These are phyloP conservation scores for Chymomyza amoena DNA, from an alignment of 2,888 invertebrate genomes.

Conservation along the genomic window DNA sequence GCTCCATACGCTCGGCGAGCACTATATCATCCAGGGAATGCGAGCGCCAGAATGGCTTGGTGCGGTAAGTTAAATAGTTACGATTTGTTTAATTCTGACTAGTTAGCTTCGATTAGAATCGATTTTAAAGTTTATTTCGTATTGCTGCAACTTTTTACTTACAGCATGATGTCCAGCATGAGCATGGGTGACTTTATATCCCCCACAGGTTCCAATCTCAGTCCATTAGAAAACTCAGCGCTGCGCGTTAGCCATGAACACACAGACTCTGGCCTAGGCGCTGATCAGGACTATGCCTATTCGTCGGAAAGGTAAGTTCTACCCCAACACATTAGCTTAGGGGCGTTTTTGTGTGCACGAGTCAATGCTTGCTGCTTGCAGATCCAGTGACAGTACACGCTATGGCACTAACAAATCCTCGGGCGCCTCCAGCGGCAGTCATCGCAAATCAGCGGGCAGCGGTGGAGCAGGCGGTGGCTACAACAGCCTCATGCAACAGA, in stretches of 20 bases:
- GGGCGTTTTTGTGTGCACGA: neutral
- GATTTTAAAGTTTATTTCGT: neutral
- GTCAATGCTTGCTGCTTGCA: slow-evolving; percentile 23
- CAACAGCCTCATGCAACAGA: slow-evolving; percentile 77
- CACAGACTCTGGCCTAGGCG: slow-evolving; percentile 87
- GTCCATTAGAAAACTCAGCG: slow-evolving; percentile 78
- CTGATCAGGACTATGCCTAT: slow-evolving; percentile 87
- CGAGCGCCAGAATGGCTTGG: slow-evolving; percentile 80
- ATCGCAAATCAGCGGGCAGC: slow-evolving; percentile 76
- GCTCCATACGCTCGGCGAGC: slow-evolving; percentile 83
- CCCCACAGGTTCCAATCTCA: slow-evolving; percentile 78
- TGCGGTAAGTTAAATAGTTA: slow-evolving; percentile 68
- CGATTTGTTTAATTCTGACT: neutral
- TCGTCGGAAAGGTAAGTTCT: slow-evolving; percentile 83
- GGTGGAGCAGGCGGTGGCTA: slow-evolving; percentile 66
- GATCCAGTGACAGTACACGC: slow-evolving; percentile 83
- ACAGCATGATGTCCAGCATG: slow-evolving; percentile 79
- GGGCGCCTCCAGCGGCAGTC: slow-evolving; percentile 78
- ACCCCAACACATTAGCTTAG: neutral
- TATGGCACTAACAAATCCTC: slow-evolving; percentile 80
- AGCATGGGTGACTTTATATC: slow-evolving; percentile 79
- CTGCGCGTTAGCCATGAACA: slow-evolving; percentile 86
- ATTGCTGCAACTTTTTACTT: neutral
- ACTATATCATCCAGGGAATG: slow-evolving; percentile 81
- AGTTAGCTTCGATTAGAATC: neutral